Conservation (phyloP, 2,888 invertebrate genomes). For the Parnassius smintheus region DNA sequence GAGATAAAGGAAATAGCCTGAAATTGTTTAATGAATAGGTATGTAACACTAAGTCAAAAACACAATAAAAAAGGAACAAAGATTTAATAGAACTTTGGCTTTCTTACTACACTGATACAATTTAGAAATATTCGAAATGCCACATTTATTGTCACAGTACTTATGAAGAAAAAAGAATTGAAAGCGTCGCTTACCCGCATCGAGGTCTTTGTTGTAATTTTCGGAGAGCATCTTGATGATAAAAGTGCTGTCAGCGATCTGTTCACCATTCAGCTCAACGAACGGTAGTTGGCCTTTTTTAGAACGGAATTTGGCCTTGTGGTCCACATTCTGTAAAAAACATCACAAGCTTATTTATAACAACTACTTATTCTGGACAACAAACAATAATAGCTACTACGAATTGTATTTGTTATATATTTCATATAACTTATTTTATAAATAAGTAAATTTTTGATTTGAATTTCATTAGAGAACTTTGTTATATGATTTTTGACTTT, state of each 20-base stretch:
- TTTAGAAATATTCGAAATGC: too few species aligned
- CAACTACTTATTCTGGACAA: not conserved
- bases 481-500: too few species aligned
- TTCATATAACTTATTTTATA: too few species aligned
- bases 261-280: constrained; percentile 96
- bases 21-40: too few species aligned
- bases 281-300: constrained; percentile 97
- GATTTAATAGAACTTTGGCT: too few species aligned
- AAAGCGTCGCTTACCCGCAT: constrained; percentile 77
- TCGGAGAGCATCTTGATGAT: constrained; percentile 93
- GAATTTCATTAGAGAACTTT: too few species aligned
- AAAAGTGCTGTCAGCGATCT: constrained; percentile 94
- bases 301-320: constrained; percentile 95
- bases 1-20: too few species aligned
- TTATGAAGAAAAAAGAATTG: not conserved
- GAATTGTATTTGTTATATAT: too few species aligned
- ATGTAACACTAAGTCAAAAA: too few species aligned
- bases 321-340: constrained; percentile 92
- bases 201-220: constrained; percentile 91
- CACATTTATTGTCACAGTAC: not conserved
- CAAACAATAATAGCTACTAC: not conserved
- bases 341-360: constrained; percentile 10
- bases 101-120: too few species aligned
- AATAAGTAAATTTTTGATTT: too few species aligned
- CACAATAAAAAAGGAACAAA: too few species aligned